A percentile compares a stretch with the other conserved stretches of the same genome.
Evolutionary conservation across 2,888 invertebrate genomes (phyloP).

Genomic region (Polymixis flavicincta): DNA sequence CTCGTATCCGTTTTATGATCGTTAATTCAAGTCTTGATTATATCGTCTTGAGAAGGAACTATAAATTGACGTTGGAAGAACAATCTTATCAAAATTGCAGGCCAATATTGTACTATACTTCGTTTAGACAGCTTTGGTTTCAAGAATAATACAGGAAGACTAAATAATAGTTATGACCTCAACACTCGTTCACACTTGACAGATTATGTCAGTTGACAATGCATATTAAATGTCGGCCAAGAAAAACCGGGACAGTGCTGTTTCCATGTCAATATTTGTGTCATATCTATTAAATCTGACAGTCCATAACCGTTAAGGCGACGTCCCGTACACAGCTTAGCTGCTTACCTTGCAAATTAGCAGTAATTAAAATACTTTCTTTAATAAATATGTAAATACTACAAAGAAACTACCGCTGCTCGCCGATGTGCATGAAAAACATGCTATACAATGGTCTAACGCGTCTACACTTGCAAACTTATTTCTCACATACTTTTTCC

Average conservation of each 20-base stretch:
- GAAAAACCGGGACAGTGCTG: not conserved
- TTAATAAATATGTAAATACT: conserved; percentile 66
- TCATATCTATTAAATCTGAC: not conserved
- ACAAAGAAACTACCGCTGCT: conserved; percentile 72
- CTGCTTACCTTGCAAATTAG: conserved; percentile 55
- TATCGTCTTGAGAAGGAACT: conserved; percentile 13
- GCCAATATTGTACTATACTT: conserved; percentile 22
- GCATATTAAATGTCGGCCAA: not conserved
- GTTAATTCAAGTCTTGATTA: conserved; percentile 38
- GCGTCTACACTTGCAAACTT: conserved; percentile 23
- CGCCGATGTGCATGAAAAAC: conserved; percentile 74
- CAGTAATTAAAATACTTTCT: conserved; percentile 76
- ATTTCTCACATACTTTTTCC: conserved; percentile 18
- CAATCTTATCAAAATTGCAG: conserved; percentile 14
- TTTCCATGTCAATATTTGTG: conserved; percentile 1
- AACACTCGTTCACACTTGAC: not conserved
- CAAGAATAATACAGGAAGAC: conserved; percentile 1
- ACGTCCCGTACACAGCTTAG: conserved; percentile 26
- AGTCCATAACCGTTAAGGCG: conserved; percentile 5
- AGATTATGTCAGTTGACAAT: conserved; percentile 4
- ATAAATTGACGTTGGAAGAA: not conserved
- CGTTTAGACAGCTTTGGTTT: not conserved
- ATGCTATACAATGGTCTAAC: conserved; percentile 41
- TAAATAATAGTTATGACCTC: conserved; percentile 6
- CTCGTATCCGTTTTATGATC: conserved; percentile 10